A percentile compares a stretch with the other conserved stretches of the same genome.
These are phyloP conservation scores for Fregetta grallaria DNA, from an alignment of 2,113 vertebrate genomes.

Conservation along the genomic window DNA sequence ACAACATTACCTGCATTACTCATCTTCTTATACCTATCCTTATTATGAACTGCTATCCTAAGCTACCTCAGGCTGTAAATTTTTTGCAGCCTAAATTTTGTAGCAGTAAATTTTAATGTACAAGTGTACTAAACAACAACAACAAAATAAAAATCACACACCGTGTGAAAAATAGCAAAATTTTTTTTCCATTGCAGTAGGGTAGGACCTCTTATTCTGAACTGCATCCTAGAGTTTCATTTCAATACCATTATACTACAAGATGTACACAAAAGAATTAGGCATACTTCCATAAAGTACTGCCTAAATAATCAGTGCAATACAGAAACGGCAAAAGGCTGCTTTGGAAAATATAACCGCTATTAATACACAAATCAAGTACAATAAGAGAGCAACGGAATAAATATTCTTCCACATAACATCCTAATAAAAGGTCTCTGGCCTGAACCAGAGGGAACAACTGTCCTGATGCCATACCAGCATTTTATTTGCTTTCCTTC, in stretches of 20 bases:
- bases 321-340: neutral
- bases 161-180: fast-evolving
- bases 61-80: neutral
- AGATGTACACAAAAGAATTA: neutral
- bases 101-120: neutral
- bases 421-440: neutral
- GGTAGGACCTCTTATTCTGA: neutral
- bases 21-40: neutral
- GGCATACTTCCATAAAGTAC: neutral
- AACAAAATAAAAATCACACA: neutral
- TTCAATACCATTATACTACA: neutral
- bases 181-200: neutral
- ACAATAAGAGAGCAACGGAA: neutral
- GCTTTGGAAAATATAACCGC: neutral
- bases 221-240: neutral
- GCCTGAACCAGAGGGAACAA: neutral
- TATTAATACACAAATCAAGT: neutral
- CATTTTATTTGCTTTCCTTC: neutral
- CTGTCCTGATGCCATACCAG: neutral
- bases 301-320: neutral
- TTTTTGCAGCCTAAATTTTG: neutral
- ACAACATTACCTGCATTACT: neutral
- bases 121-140: neutral
- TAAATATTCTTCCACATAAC: neutral
- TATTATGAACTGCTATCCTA: neutral